phyloP scores from a whole-genome alignment of 2,888 invertebrate genomes.

The Sinopyrophorus schimmeli region DNA sequence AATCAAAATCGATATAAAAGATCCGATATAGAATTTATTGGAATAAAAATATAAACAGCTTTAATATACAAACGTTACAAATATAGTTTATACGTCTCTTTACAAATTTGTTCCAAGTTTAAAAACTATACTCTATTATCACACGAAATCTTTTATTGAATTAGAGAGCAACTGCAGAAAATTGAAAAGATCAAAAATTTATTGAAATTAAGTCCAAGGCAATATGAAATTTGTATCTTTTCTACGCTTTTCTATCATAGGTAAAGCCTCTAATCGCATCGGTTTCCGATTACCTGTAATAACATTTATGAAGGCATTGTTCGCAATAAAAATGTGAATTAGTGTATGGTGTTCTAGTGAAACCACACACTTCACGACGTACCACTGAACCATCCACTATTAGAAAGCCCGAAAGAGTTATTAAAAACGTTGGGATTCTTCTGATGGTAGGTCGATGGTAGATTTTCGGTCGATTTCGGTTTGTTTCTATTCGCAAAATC shows the following conservation, averaged over 20 bases:
- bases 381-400: conserved; percentile 43
- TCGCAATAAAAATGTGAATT: no score
- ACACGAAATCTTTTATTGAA: conserved; percentile 21
- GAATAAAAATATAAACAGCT: conserved; percentile 28
- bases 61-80: conserved; percentile 25
- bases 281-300: conserved; percentile 44
- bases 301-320: conserved; percentile 3
- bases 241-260: conserved; percentile 47
- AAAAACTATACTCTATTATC: conserved; percentile 19
- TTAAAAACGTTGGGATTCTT: conserved; percentile 25
- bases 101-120: conserved; percentile 21
- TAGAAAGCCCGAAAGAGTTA: conserved; percentile 36
- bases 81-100: conserved; percentile 17
- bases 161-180: no score
- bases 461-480: conserved; percentile 43
- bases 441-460: conserved; percentile 8
- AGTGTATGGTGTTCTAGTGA: no score
- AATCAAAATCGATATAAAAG: no score
- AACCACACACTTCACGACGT: conserved; percentile 24
- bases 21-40: no score
- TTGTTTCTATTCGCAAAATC: conserved; percentile 48
- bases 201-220: conserved; percentile 23
- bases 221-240: conserved; percentile 20
- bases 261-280: conserved; percentile 51
- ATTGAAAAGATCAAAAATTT: not conserved